phyloP scores from a whole-genome alignment of 2,113 vertebrate genomes.

The Paramormyrops kingsleyae region DNA sequence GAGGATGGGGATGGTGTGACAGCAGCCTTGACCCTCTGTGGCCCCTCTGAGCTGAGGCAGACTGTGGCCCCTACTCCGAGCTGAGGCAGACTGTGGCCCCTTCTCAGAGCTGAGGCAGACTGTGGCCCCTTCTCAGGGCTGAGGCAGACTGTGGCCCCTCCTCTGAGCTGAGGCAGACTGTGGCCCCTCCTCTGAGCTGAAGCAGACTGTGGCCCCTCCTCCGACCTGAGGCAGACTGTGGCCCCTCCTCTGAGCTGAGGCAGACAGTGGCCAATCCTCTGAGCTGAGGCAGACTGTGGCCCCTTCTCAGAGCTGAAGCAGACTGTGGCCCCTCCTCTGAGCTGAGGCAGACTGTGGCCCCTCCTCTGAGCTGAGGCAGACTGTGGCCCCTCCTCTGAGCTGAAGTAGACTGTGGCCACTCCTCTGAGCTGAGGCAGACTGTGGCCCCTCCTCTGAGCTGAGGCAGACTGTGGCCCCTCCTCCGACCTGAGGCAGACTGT shows the following conservation, averaged over 20 bases:
- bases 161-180: not conserved
- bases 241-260: not conserved
- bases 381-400: not conserved
- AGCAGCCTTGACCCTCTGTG: not conserved
- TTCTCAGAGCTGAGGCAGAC: not conserved
- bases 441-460: too few species aligned
- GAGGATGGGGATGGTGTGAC: not conserved
- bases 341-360: too few species aligned
- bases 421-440: too few species aligned
- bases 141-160: too few species aligned
- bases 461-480: not conserved
- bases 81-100: not conserved
- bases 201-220: too few species aligned
- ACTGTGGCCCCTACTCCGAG: not conserved
- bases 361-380: too few species aligned
- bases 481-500: too few species aligned
- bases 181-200: not conserved
- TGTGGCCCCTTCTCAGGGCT: too few species aligned
- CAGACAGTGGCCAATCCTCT: not conserved
- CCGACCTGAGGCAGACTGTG: too few species aligned
- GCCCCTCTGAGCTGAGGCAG: not conserved
- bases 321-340: too few species aligned
- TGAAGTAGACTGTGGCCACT: not conserved
- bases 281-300: not conserved
- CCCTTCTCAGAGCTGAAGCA: not conserved